Conservation (phyloP, 2,888 invertebrate genomes). For the Oeneis ivallda region DNA sequence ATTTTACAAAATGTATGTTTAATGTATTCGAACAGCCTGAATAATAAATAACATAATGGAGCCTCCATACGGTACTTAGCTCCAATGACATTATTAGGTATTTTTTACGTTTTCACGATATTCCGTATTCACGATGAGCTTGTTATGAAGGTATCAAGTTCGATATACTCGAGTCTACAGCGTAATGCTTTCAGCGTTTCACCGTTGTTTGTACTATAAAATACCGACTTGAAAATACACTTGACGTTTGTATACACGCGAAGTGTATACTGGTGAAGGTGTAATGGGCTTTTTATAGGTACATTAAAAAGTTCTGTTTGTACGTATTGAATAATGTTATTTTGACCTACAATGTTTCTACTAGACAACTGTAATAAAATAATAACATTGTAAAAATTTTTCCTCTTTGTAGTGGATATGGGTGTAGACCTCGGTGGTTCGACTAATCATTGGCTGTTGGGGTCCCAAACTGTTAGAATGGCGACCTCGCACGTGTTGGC, state of each 20-base stretch:
- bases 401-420: too few relatives aligned
- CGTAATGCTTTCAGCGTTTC: constrained; percentile 45
- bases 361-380: too few relatives aligned
- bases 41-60: constrained; percentile 21
- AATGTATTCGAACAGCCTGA: constrained; percentile 8
- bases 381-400: not conserved
- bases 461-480: too few relatives aligned
- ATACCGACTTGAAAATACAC: constrained; percentile 42
- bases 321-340: not conserved
- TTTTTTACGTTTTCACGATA: constrained; percentile 47
- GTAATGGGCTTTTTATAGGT: constrained; percentile 17
- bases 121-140: constrained; percentile 47
- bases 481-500: too few relatives aligned
- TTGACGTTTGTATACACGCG: constrained; percentile 33
- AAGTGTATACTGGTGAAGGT: constrained; percentile 7
- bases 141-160: constrained; percentile 48
- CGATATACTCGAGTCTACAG: constrained; percentile 33
- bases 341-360: not conserved
- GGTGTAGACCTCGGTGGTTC: too few relatives aligned
- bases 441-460: too few relatives aligned
- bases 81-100: constrained; percentile 42
- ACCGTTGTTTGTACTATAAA: constrained; percentile 42
- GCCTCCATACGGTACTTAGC: not conserved
- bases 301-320: constrained; percentile 3
- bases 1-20: not conserved